Percentiles rank a stretch among this genome's conserved stretches.
These are phyloP conservation scores for Drosophila sordidula DNA, from an alignment of 2,888 invertebrate species.

Conservation along the genomic window DNA sequence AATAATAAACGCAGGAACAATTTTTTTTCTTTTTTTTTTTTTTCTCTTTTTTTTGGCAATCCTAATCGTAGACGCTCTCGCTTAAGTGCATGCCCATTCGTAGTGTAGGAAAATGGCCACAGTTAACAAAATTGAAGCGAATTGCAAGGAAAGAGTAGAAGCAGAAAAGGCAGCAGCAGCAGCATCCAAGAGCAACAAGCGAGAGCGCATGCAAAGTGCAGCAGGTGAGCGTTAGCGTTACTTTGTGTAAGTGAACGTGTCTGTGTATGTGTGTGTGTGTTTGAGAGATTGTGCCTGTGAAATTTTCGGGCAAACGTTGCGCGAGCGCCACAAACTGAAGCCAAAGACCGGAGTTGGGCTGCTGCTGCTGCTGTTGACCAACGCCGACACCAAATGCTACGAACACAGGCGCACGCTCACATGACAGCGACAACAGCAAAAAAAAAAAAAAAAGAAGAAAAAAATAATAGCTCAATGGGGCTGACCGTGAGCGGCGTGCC, in stretches of 20 bases:
- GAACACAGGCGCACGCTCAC: slow-evolving; percentile 59
- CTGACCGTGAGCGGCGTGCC: slow-evolving; percentile 62
- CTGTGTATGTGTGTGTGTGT: slow-evolving; percentile 23
- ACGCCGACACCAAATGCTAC: slow-evolving; percentile 59
- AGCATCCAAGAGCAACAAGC: slow-evolving; percentile 57
- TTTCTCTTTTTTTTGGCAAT: slow-evolving; percentile 36
- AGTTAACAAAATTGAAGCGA: slow-evolving; percentile 32
- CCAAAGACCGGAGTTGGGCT: slow-evolving; percentile 59
- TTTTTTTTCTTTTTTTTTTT: background rate
- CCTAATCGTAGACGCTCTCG: slow-evolving; percentile 27
- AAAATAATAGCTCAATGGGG: slow-evolving; percentile 61
- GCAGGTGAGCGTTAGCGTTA: slow-evolving; percentile 62
- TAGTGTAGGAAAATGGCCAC: slow-evolving; percentile 49
- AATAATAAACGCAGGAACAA: slow-evolving; percentile 36
- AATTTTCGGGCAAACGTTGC: slow-evolving; percentile 65
- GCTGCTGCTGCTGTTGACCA: slow-evolving; percentile 49
- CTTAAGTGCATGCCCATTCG: slow-evolving; percentile 19
- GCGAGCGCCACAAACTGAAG: slow-evolving; percentile 59
- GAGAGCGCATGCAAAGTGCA: slow-evolving; percentile 74
- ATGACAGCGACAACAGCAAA: slow-evolving; percentile 47
- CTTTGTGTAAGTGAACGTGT: slow-evolving; percentile 13
- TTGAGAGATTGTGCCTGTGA: slow-evolving; percentile 48
- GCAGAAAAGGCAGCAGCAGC: slow-evolving; percentile 25
- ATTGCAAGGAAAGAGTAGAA: slow-evolving; percentile 43
- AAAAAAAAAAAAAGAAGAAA: slow-evolving; percentile 34